Evolutionary conservation across 2,888 invertebrate genomes (phyloP).

Genomic region (Parnassius smintheus): DNA sequence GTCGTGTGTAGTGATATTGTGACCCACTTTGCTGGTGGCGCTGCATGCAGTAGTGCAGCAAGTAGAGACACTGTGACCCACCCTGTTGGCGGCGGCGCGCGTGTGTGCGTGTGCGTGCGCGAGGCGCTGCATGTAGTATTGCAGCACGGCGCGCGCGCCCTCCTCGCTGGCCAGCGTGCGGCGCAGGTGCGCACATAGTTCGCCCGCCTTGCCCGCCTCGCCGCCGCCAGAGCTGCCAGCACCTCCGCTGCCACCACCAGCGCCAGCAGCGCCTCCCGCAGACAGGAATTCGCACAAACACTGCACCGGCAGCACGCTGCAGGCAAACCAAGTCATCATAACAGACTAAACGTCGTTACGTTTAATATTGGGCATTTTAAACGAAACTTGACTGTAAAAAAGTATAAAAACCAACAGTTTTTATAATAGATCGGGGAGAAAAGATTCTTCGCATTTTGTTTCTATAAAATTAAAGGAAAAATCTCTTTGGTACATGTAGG

Average conservation of each 20-base stretch:
- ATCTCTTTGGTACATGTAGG: too few relatives aligned
- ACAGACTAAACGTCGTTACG: too few relatives aligned
- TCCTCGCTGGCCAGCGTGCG: constrained; percentile 74
- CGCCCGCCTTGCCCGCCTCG: constrained; percentile 81
- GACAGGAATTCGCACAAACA: constrained; percentile 97
- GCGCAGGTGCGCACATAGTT: constrained; percentile 83
- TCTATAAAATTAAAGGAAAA: too few relatives aligned
- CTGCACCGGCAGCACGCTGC: constrained; percentile 95
- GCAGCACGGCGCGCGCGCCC: constrained; percentile 91
- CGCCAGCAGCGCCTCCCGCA: constrained; percentile 71
- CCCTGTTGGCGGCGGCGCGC: constrained; percentile 87
- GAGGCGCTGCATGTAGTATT: constrained; percentile 92
- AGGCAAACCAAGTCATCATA: background rate
- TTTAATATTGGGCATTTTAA: too few relatives aligned
- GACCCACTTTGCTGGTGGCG: too few relatives aligned
- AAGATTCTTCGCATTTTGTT: too few relatives aligned
- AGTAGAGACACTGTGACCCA: constrained; percentile 29
- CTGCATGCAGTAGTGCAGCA: too few relatives aligned
- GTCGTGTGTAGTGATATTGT: too few relatives aligned
- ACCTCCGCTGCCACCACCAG: constrained; percentile 35
- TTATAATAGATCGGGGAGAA: too few relatives aligned
- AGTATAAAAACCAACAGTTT: too few relatives aligned
- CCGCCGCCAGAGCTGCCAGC: constrained; percentile 29
- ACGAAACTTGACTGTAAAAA: too few relatives aligned
- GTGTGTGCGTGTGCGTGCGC: constrained; percentile 90